Base-by-base conservation (phyloP, 2,113 vertebrate genomes). In the Tringa solitaria region DNA sequence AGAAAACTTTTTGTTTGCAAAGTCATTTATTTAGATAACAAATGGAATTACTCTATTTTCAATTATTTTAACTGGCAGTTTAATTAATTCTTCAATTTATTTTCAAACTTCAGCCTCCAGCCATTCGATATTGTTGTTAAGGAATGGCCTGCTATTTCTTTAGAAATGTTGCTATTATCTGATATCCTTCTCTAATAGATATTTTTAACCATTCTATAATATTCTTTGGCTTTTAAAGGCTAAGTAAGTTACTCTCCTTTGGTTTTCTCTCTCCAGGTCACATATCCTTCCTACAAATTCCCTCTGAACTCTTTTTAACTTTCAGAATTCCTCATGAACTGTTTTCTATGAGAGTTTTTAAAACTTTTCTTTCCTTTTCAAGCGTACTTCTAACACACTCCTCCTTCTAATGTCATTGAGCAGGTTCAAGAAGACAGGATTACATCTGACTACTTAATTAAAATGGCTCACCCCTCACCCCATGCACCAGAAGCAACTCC, bases 31-130 rank as follows among this genome's bases (percentile, higher is more conserved):
- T 86, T 90, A 89, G 64, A 87, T 89, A 96, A 96, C 43, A 94
- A 94, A 92, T 43, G 13, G 51, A 87, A 78, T 91, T 63, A 24
- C 23, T 91, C 32, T 87, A 14, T 68, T 95, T 92, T 89, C 83
- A 86, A 54, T 95, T 94, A 82, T 92, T 96, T 92, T 67, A 28
- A 19, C 30, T 79, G 89, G 16, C 43, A 84, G 70, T 79, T 94
- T 97, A 95, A 97, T 96, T 96, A 96, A 91, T 94, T 91, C 77
- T 96, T 95, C 48, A 67, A 81, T 87, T 95, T 95, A 56, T 95
- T 95, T 91, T 89, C 9, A 19, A 74, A 84, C 14, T 78, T 84
- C 43, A 43, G 24, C 53, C 70, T 89, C 56, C n/a, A 93, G 69
- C 13, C 18, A 33, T 84, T 93, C 1, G 0, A 82, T 87, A 76